Percentiles rank a stretch among this genome's conserved stretches.
These are phyloP conservation scores for Manduca sexta DNA, from an alignment of 1,140 invertebrate species.

Conservation along the genomic window DNA sequence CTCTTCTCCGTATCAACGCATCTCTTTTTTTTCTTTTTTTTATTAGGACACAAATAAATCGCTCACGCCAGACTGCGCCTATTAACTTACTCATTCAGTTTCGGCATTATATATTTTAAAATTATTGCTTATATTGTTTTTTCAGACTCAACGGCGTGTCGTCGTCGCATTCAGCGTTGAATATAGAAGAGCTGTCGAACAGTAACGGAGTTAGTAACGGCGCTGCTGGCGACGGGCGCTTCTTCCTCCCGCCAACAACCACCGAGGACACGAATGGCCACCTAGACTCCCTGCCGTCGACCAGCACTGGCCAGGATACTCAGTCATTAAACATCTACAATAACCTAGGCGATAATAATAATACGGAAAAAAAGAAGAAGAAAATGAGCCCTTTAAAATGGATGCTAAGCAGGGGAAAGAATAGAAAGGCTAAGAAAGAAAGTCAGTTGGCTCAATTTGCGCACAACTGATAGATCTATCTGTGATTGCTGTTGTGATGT, in stretches of 20 bases:
- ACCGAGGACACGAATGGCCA: constrained; percentile 15
- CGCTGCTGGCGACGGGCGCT: background rate
- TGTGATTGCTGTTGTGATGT: background rate
- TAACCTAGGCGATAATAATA: constrained; percentile 11
- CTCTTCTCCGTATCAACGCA: too few relatives aligned
- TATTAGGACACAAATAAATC: too few relatives aligned
- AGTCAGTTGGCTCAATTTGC: too few relatives aligned
- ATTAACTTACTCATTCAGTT: too few relatives aligned
- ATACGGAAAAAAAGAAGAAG: constrained; percentile 32
- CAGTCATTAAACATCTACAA: constrained; percentile 24
- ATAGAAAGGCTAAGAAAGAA: constrained; percentile 20
- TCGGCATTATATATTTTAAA: too few relatives aligned
- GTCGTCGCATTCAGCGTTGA: constrained; percentile 19
- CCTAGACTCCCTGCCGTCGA: constrained; percentile 9
- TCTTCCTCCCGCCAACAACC: constrained; percentile 16
- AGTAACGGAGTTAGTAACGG: constrained; percentile 7
- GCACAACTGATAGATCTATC: background rate
- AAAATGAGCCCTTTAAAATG: constrained; percentile 15
- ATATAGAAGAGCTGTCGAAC: constrained; percentile 24
- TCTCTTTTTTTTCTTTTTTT: too few relatives aligned
- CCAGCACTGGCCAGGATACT: constrained; percentile 16
- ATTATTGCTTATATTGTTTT: too few relatives aligned
- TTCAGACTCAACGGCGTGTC: constrained; percentile 18
- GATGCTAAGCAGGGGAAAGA: constrained; percentile 14
- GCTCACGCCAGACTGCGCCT: too few relatives aligned